Base-by-base conservation (phyloP, 1,140 invertebrate genomes). In the Eumeta japonica region DNA sequence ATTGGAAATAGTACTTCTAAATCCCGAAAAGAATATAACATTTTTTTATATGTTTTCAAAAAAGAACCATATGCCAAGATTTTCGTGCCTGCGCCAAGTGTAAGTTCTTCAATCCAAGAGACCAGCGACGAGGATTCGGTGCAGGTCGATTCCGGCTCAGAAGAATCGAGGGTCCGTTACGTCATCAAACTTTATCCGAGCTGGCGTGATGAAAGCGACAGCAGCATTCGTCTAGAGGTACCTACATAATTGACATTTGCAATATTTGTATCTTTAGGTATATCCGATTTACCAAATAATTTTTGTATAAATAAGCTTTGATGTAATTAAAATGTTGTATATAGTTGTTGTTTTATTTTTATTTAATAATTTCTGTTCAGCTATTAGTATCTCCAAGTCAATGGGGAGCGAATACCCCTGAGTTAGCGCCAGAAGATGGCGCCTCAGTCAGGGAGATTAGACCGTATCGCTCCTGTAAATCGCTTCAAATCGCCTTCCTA, bases 61-160 rank as follows among this genome's bases (percentile, higher is more conserved):
- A n/a, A n/a, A n/a, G 68, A 70, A 37, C 53, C 51, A 3, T 52
- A 68, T 24, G 44, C 47, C 16, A 74, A 74, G 27, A 62, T 74
- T 39, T 70, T 58, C 45, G 52, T 71, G 11, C 55, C 65, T 7
- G 54, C 62, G 1, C 63, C 67, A 4, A 55, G 61, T 18, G 16
- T 46, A 3, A 46, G 41, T 0, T 55, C 65, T 5, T 71, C 70
- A 0, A 59, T 54, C 2, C 70, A 74, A 45, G 70, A 71, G 30
- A 67, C 62, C 0, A 74, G 70, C 24, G 64, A 71, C 11, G 70
- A 74, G 39, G 55, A 62, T 1, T 71, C 66, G 0, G 49, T 70
- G 0, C 70, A 74, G 31, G 71, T 74, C n/a, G 70, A 74, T 39
- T 71, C 66, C 2, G 16, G 31, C 39, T 74, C 70, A 0, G 70